Conservation (phyloP, 2,797 vertebrate species). For the Squalus acanthias region DNA sequence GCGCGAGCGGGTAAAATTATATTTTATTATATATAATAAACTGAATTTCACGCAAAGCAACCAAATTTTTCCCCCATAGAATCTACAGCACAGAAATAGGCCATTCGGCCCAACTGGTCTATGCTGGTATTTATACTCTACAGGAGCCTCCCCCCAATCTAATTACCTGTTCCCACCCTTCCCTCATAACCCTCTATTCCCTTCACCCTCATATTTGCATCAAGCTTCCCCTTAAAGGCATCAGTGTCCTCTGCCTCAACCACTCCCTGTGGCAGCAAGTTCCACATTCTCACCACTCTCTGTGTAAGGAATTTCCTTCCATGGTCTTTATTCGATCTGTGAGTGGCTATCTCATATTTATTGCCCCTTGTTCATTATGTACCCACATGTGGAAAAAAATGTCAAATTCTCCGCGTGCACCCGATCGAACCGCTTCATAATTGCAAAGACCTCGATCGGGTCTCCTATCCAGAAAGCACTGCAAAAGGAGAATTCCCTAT, state of each 20-base stretch:
- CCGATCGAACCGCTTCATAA: not conserved
- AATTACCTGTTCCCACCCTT: not conserved
- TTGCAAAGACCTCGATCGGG: not conserved
- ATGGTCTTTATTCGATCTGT: not conserved
- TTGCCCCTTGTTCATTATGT: not conserved
- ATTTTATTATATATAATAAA: no score
- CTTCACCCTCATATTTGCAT: not conserved
- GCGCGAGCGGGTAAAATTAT: no score
- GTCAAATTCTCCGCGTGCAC: not conserved
- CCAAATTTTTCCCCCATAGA: not conserved
- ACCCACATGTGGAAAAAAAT: not conserved
- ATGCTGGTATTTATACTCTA: not conserved
- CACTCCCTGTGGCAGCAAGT: not conserved
- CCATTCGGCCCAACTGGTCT: not conserved
- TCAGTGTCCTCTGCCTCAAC: not conserved
- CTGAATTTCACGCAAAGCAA: no score
- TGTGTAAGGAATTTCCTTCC: not conserved
- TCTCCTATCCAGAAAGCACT: not conserved
- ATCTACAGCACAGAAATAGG: not conserved
- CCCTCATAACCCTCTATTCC: not conserved
- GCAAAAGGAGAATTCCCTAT: not conserved
- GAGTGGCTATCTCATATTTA: not conserved
- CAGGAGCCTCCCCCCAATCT: not conserved
- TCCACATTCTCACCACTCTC: not conserved
- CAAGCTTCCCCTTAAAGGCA: not conserved